Evolutionary conservation across 2,888 invertebrate genomes (phyloP).

Genomic region (Latheticus oryzae): DNA sequence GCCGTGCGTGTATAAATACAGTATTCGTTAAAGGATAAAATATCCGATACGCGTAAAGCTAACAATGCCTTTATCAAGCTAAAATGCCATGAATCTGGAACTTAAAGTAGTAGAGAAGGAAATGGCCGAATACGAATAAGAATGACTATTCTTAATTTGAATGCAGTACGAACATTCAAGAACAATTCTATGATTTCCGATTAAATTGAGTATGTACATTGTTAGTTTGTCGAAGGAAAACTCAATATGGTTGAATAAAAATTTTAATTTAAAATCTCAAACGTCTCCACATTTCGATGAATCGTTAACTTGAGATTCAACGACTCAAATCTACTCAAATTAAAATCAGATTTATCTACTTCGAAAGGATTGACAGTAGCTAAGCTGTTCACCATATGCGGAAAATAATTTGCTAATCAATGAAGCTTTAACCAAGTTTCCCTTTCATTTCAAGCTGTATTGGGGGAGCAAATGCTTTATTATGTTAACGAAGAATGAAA

Average conservation of each 20-base stretch:
- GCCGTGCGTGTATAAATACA: slow-evolving; percentile 3
- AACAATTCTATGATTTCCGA: slow-evolving; percentile 29
- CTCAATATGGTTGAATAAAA: slow-evolving; percentile 1
- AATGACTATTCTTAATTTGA: slow-evolving; percentile 27
- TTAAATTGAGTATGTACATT: slow-evolving; percentile 23
- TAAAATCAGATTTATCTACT: slow-evolving; percentile 4
- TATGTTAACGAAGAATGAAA: slow-evolving; percentile 4
- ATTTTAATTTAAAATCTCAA: slow-evolving; percentile 20
- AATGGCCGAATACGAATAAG: slow-evolving; percentile 18
- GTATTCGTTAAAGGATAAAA: slow-evolving; percentile 19
- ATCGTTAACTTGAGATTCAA: slow-evolving; percentile 9
- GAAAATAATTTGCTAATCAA: slow-evolving; percentile 15
- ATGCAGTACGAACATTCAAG: slow-evolving; percentile 22
- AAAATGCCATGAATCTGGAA: slow-evolving; percentile 15
- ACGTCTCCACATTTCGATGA: neutral
- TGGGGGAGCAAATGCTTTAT: slow-evolving; percentile 7
- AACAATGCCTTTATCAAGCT: slow-evolving; percentile 20
- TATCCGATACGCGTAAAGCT: slow-evolving; percentile 17
- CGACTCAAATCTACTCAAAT: slow-evolving; percentile 1
- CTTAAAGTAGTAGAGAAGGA: slow-evolving; percentile 29
- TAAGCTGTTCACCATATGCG: slow-evolving; percentile 8
- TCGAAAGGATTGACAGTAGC: slow-evolving; percentile 8
- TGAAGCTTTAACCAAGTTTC: slow-evolving; percentile 10
- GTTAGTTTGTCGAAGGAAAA: slow-evolving; percentile 2
- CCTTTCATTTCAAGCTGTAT: neutral